Base-by-base conservation (phyloP, 1,140 invertebrate species). In the Theocolax elegans region DNA sequence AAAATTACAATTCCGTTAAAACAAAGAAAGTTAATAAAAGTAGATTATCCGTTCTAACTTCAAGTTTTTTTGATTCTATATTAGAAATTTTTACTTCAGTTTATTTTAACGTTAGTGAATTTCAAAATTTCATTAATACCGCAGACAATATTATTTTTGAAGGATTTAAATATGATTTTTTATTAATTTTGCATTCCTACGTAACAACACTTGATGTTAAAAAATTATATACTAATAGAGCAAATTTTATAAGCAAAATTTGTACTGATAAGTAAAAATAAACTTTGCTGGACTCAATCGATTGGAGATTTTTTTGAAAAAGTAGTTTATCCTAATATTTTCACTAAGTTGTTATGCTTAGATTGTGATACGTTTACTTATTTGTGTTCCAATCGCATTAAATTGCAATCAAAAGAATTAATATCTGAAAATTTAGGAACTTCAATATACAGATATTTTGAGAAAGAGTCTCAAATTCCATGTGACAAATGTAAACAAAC, bases 281-380 rank as follows among this genome's bases (percentile, higher is more conserved):
- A 54, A 19, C 12, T 54, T 29, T 54, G n/a, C 21, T 54, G 25
- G 51, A 29, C 3, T 17, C 3, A 31, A 15, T 17, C 51, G 17
- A 31, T 54, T 31, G 51, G 51, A 31, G 9, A 29, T n/a, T 54
- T 54, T 17, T 25, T n/a, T 54, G 51, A 1, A 31, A 54, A 31
- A 54, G 27, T 54, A 4, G 31, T 54, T 2, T 54, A 54, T 19
- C 51, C 51, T 31, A 54, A 31, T 54, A 54, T 54, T 31, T 31
- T 54, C 17, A 15, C 15, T 15, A 54, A 54, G 17, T 15, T 15
- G 15, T 8, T 54, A 3, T 54, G 51, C n/a, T 31, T 54, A 15
- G 51, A 54, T 54, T 54, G 51, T 15, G 15, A 54, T 31, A 31
- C 0, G 2, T 54, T n/a, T 49, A 2, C n/a, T 13, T 49, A 49